Conservation (phyloP, 2,888 invertebrate genomes). For the Smittia aterrima region DNA sequence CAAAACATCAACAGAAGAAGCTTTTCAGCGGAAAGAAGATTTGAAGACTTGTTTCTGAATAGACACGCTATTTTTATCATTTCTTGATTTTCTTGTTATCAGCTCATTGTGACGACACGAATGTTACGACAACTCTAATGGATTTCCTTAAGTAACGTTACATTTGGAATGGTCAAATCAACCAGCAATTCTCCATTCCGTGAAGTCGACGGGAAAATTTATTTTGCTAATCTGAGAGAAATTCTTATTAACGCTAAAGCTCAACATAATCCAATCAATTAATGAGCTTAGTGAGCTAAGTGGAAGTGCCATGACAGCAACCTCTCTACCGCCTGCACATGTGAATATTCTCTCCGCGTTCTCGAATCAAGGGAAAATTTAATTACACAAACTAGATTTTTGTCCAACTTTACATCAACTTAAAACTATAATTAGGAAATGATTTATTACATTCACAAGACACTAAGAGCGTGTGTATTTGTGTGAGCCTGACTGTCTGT, state of each 20-base stretch:
- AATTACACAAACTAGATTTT: background rate
- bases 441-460: background rate
- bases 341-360: too few species aligned
- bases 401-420: constrained; percentile 1
- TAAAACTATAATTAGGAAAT: background rate
- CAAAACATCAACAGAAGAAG: background rate
- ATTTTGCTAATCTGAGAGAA: background rate
- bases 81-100: constrained; percentile 7
- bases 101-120: background rate
- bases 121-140: background rate
- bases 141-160: background rate
- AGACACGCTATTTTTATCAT: background rate
- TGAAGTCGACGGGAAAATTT: background rate
- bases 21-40: background rate
- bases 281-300: too few species aligned
- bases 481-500: background rate
- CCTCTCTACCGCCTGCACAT: too few species aligned
- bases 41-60: background rate
- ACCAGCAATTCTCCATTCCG: background rate
- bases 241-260: background rate
- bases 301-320: too few species aligned
- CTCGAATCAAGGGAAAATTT: background rate
- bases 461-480: background rate
- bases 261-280: too few species aligned
- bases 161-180: constrained; percentile 3